These are phyloP conservation scores for Pseudococcus jackbeardsleyi DNA, from an alignment of 2,888 invertebrate species.

Conservation along the genomic window DNA sequence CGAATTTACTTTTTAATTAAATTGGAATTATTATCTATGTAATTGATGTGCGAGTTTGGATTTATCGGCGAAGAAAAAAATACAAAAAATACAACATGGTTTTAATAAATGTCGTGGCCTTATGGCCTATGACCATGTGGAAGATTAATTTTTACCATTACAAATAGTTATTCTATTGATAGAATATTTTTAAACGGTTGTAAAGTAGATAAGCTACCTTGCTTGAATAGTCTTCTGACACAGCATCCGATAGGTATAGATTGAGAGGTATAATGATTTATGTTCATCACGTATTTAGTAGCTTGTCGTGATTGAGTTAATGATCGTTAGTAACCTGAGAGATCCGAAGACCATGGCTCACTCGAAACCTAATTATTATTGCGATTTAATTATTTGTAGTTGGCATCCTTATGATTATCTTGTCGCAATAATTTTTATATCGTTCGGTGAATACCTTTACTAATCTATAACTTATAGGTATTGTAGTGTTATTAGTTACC, in stretches of 20 bases:
- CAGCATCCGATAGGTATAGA: neutral
- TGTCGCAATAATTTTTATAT: slow-evolving; percentile 36
- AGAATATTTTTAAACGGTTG: neutral
- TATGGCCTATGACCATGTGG: neutral
- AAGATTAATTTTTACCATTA: slow-evolving; percentile 1
- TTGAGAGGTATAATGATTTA: slow-evolving; percentile 24
- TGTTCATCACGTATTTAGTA: slow-evolving; percentile 43
- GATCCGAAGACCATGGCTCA: neutral
- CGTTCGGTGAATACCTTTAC: neutral
- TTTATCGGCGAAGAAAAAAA: neutral
- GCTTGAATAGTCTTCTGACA: neutral
- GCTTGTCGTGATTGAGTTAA: slow-evolving; percentile 44
- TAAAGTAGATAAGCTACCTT: slow-evolving; percentile 3
- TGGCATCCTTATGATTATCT: slow-evolving; percentile 32
- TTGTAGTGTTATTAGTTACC: neutral
- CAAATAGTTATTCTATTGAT: neutral
- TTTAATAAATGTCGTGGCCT: neutral
- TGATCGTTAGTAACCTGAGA: slow-evolving; percentile 7
- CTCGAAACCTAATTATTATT: slow-evolving; percentile 14
- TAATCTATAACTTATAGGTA: neutral
- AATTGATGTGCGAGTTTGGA: neutral
- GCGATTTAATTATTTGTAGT: slow-evolving; percentile 11
- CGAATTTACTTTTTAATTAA: slow-evolving; percentile 9
- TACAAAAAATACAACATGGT: neutral
- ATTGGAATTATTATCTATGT: neutral